Base-by-base conservation (phyloP, 2,113 vertebrate species). In the Chrysochloris asiatica region DNA sequence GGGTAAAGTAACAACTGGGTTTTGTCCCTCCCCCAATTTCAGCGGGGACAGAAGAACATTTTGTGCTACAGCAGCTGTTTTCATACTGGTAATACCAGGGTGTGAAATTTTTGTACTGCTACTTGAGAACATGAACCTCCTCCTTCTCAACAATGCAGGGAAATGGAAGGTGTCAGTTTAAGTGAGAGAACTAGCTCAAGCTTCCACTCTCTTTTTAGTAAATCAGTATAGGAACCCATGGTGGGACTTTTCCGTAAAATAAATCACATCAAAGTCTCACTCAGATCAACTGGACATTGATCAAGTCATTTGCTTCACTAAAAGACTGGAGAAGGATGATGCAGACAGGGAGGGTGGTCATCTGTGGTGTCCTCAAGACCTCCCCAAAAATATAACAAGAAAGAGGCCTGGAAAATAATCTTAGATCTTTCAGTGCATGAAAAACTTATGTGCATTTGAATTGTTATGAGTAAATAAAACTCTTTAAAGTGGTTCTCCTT, bases 21-120 rank as follows among this genome's bases (percentile, higher is more conserved):
- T 95, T 96, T 95, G 93, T 93, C 95, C 96, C 97, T 97, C 96
- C 97, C 97, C 97, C 97, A 43, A 93, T 91, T 96, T 89, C 72
- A 93, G 94, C 89, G 30, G 86, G 94, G 90, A 78, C 56, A 71
- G 97, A 97, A 97, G 61, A 94, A 92, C 82, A 76, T 61, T 88
- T 67, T 28, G 61, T 83, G 50, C 79, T 52, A 38, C 0, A 8
- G 67, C 71, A 81, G 48, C 19, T 88, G 83, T 80, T 96, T 93
- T 52, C 81, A 90, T 9, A 76, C 38, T 83, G 19, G 76, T 69
- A 47, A 38, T 80, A 72, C 69, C 41, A 85, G 63, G 83, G 78
- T 89, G 61, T 95, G 83, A 93, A 54, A 79, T 88, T 87, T 94
- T 61, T 95, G 30, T 65, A 59, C 86, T 82, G 89, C 69, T 86